Conservation (phyloP, 1,140 invertebrate species). For the Homalodisca vitripennis region DNA sequence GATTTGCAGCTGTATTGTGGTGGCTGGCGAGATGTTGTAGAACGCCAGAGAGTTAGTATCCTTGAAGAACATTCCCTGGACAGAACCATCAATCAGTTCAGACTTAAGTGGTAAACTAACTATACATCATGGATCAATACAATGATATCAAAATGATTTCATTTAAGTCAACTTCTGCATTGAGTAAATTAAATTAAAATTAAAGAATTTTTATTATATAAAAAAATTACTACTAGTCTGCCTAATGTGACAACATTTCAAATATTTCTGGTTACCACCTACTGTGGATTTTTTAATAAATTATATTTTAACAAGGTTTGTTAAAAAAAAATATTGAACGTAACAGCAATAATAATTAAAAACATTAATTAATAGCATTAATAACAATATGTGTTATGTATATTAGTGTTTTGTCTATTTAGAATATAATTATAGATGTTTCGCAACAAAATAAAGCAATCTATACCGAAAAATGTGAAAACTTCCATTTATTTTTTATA, state of each 20-base stretch:
- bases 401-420: too few relatives aligned
- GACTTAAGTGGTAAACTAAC: background rate
- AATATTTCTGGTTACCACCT: too few relatives aligned
- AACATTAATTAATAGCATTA: too few relatives aligned
- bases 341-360: too few relatives aligned
- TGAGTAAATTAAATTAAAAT: background rate
- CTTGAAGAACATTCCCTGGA: conserved; percentile 96
- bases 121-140: background rate
- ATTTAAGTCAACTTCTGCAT: background rate
- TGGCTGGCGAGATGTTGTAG: conserved; percentile 88
- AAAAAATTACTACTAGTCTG: background rate
- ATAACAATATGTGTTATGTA: too few relatives aligned
- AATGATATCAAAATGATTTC: background rate
- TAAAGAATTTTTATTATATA: background rate
- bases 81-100: conserved; percentile 42
- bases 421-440: too few relatives aligned
- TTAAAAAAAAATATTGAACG: too few relatives aligned
- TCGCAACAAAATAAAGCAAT: too few relatives aligned
- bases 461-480: too few relatives aligned
- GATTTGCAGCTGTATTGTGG: conserved; percentile 83
- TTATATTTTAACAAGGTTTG: too few relatives aligned
- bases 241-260: background rate
- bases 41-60: conserved; percentile 93
- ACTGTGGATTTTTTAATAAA: too few relatives aligned
- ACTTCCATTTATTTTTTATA: too few relatives aligned